Evolutionary conservation across 1,140 invertebrate species (phyloP).

Genomic region (Spodoptera litura): DNA sequence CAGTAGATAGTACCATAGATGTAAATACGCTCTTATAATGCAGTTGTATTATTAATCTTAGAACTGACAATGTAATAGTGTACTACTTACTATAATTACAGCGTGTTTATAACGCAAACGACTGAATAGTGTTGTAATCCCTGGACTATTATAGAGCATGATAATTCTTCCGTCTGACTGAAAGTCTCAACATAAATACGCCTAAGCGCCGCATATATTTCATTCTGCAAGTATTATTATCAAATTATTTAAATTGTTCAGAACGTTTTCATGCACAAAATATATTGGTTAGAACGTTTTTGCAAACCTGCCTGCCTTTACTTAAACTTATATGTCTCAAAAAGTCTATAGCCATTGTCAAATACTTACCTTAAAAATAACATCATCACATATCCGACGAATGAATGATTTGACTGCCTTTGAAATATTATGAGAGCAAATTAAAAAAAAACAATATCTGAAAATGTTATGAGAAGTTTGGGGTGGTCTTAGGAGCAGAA

Average conservation of each 20-base stretch:
- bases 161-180: slow-evolving; percentile 38
- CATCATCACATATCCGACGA: too few species aligned
- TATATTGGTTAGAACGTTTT: too few species aligned
- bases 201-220: slow-evolving; percentile 17
- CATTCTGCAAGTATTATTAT: slow-evolving; percentile 13
- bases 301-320: too few species aligned
- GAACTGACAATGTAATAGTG: slow-evolving; percentile 17
- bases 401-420: too few species aligned
- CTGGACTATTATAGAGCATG: slow-evolving; percentile 31
- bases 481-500: too few species aligned
- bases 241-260: not conserved
- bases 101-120: slow-evolving; percentile 47
- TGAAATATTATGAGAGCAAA: too few species aligned
- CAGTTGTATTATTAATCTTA: slow-evolving; percentile 25
- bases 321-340: too few species aligned
- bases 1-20: slow-evolving; percentile 36
- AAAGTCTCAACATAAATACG: slow-evolving; percentile 26
- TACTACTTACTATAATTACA: slow-evolving; percentile 34
- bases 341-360: too few species aligned
- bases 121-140: slow-evolving; percentile 51
- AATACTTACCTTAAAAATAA: too few species aligned
- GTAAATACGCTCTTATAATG: slow-evolving; percentile 38
- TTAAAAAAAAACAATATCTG: too few species aligned
- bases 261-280: slow-evolving; percentile 5
- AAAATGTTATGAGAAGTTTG: too few species aligned